Base-by-base conservation (phyloP, 2,797 vertebrate genomes). In the Schizopygopsis malacanthus region DNA sequence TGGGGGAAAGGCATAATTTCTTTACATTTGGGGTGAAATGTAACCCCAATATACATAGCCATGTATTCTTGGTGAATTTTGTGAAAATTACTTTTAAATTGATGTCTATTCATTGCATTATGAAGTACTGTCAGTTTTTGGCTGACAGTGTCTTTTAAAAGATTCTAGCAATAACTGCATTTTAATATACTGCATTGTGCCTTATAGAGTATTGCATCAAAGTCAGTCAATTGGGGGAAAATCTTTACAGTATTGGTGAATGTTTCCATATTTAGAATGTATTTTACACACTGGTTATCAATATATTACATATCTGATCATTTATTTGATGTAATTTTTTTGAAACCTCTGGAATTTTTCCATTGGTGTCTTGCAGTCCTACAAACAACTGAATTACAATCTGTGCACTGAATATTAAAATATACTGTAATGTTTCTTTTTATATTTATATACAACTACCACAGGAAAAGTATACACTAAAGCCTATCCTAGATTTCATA, bases 81-180 rank as follows among this genome's bases (percentile, higher is more conserved):
- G 43, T 67, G 18, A 39, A 28, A 56, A 41, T 70, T 37, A 50
- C 63, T 20, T 43, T 71, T 20, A 43, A 52, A 25, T 43, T 2
- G 6, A 16, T 41, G 22, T 81, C 7, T 39, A 11, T 33, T 67
- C 13, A 37, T 79, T 86, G 69, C n/a, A 78, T 52, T 9, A 33
- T 22, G 12, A 87, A 79, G 84, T 79, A 61, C 73, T 5, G 65
- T 89, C 69, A n/a, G 54, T 39, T 79, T 33, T n/a, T 39, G 52
- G 12, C 63, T 11, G 25, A 80, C 39, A 45, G 37, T 70, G 37
- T 83, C 33, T 11, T 84, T 86, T 61, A 79, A 86, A 50, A 18
- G 37, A 33, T 52, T 81, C 45, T n/a, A 89, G 88, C 89, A 88
- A 89, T 88, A 89, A 86, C 37, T 80, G 73, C 69, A 80, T 85